Percentiles rank a stretch among this genome's conserved stretches.
These are phyloP conservation scores for Meriones psammophilus DNA, from an alignment of 2,797 vertebrate genomes.

Conservation along the genomic window DNA sequence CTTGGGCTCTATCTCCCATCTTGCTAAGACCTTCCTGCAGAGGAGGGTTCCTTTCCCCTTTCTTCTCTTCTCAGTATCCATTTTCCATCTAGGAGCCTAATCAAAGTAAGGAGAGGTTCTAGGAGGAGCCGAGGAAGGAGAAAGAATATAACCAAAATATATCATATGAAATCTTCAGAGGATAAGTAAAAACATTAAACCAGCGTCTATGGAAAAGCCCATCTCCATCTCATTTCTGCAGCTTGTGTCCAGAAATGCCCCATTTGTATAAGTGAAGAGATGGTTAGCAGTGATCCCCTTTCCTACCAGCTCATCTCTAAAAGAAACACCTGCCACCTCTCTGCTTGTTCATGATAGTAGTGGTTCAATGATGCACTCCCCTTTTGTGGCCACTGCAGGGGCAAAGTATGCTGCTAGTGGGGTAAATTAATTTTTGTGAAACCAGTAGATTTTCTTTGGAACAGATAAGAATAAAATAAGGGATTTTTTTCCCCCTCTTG, in stretches of 20 bases:
- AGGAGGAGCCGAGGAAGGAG: background rate
- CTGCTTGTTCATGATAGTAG: background rate
- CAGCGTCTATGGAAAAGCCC: background rate
- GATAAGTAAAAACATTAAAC: background rate
- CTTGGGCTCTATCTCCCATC: background rate
- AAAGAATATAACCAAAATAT: background rate
- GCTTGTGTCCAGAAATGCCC: background rate
- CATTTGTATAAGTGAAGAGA: background rate
- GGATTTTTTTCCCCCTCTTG: background rate
- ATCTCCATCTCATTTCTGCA: background rate
- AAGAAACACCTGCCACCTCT: background rate
- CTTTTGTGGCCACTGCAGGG: background rate
- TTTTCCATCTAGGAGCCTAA: background rate
- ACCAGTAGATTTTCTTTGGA: slow-evolving; percentile 3
- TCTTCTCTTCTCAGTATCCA: background rate
- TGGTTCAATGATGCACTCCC: background rate
- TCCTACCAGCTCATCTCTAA: background rate
- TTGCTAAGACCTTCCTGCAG: background rate
- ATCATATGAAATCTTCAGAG: background rate
- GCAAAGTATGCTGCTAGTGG: background rate
- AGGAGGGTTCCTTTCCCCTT: background rate
- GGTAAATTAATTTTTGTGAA: background rate
- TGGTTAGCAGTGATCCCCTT: background rate
- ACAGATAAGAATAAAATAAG: background rate
- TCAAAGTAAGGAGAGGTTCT: background rate